These are phyloP conservation scores for Microcebus lehilahytsara DNA, from an alignment of 2,113 vertebrate genomes.

Conservation along the genomic window DNA sequence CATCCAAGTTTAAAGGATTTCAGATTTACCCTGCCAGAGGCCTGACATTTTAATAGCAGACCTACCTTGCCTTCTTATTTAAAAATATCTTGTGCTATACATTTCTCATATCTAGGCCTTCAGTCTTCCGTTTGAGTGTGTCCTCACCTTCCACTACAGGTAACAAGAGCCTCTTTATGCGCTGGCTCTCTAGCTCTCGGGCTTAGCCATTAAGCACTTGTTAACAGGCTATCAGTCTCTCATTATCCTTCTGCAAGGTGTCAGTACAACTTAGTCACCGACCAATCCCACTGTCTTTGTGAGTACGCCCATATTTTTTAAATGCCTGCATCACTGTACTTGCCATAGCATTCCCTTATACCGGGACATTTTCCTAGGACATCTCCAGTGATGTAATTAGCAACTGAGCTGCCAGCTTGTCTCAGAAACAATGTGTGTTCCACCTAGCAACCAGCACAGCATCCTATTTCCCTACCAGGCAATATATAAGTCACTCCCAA, in stretches of 20 bases:
- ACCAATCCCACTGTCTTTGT: not conserved
- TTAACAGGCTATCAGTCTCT: not conserved
- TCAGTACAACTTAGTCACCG: not conserved
- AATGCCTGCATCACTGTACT: not conserved
- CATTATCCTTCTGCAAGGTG: not conserved
- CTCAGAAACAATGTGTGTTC: not conserved
- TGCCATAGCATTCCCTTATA: not conserved
- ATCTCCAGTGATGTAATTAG: not conserved
- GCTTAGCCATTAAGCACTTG: not conserved
- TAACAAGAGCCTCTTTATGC: too few relatives aligned
- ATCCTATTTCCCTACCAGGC: not conserved
- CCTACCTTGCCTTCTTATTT: not conserved
- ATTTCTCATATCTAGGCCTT: not conserved
- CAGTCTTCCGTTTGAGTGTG: not conserved
- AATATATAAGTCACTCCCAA: not conserved
- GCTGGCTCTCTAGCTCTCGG: not conserved
- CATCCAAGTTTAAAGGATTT: not conserved
- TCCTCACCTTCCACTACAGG: not conserved
- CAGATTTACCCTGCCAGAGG: not conserved
- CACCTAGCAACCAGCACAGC: not conserved
- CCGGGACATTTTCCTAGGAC: not conserved
- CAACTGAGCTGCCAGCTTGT: not conserved
- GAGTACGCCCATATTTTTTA: not conserved
- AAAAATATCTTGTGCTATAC: not conserved
- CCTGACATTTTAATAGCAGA: not conserved